Evolutionary conservation across 2,113 vertebrate species (phyloP).

Genomic region (Verasper variegatus): DNA sequence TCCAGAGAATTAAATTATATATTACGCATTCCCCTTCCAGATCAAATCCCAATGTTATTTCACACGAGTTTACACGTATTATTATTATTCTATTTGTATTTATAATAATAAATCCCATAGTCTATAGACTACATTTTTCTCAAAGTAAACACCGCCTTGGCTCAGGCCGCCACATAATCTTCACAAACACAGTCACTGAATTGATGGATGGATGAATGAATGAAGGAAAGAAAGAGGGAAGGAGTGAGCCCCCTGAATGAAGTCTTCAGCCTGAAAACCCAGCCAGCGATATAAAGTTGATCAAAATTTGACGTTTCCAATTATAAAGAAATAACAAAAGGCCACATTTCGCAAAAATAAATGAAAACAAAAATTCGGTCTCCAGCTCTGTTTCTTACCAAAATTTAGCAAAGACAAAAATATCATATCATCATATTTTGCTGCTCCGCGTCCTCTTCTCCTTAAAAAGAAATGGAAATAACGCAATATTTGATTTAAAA

Average conservation of each 20-base stretch:
- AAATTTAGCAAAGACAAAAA: conserved; percentile 46
- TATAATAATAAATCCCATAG: not conserved
- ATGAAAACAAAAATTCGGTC: not conserved
- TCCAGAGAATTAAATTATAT: not conserved
- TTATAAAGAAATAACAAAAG: not conserved
- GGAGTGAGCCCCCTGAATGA: conserved; percentile 36
- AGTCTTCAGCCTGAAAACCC: conserved; percentile 11
- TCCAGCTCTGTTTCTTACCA: conserved; percentile 49
- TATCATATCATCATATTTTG: conserved; percentile 4
- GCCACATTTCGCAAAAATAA: not conserved
- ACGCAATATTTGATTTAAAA: not conserved
- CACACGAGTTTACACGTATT: not conserved
- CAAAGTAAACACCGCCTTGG: conserved; percentile 2
- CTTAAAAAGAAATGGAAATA: conserved; percentile 11
- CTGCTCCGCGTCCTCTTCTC: conserved; percentile 51
- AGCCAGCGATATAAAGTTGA: conserved; percentile 1
- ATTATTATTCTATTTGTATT: not conserved
- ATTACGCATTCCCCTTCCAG: not conserved
- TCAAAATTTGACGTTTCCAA: not conserved
- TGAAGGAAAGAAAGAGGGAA: conserved; percentile 1
- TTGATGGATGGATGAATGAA: conserved; percentile 19
- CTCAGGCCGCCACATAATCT: conserved; percentile 4
- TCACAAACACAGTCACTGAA: conserved; percentile 7
- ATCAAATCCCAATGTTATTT: not conserved
- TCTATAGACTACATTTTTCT: conserved; percentile 5